Conservation (phyloP, 2,113 vertebrate species). For the Carassius auratus region DNA sequence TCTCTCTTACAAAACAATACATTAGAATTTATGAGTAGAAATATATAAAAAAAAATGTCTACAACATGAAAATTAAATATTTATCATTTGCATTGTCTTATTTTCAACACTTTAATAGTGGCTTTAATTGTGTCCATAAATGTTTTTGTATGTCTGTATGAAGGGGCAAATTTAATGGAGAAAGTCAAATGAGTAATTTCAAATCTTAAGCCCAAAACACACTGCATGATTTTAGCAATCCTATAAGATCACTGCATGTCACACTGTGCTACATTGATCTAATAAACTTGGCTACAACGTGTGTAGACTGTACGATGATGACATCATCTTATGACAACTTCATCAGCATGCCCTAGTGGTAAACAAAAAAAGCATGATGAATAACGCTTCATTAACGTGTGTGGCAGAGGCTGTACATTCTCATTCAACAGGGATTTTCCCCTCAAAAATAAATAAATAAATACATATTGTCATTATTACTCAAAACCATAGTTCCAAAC, state of each 20-base stretch:
- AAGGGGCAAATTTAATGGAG: not conserved
- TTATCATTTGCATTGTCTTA: not conserved
- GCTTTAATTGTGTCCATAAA: not conserved
- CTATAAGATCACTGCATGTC: too few species aligned
- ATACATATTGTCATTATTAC: too few species aligned
- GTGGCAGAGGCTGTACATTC: not conserved
- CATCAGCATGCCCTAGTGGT: too few species aligned
- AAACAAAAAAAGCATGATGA: too few species aligned
- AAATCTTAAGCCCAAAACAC: not conserved
- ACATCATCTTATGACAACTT: too few species aligned
- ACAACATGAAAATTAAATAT: not conserved
- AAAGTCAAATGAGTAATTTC: not conserved
- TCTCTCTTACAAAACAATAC: not conserved
- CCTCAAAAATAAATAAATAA: too few species aligned
- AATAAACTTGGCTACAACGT: too few species aligned
- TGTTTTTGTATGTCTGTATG: not conserved
- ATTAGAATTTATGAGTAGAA: not conserved
- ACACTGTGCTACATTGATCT: too few species aligned
- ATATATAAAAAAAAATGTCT: not conserved
- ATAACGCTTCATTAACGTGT: too few species aligned
- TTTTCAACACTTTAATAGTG: not conserved
- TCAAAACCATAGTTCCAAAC: too few species aligned
- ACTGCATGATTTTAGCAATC: too few species aligned
- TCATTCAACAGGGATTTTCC: not conserved
- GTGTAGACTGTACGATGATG: too few species aligned